Conservation (phyloP, 1,140 invertebrate genomes). For the Drosophila ironensis region DNA sequence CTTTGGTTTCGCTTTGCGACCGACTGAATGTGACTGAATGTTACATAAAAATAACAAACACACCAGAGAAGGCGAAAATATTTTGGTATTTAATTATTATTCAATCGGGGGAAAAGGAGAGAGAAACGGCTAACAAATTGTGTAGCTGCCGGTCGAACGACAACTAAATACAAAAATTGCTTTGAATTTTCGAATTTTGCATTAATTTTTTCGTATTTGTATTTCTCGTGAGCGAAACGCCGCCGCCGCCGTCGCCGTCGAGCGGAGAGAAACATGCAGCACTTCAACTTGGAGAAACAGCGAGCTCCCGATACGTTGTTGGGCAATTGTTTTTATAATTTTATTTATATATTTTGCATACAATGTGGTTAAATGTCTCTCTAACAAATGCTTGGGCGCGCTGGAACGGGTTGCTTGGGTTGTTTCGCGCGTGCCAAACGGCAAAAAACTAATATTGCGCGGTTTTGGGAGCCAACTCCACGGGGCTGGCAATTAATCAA, state of each 20-base stretch:
- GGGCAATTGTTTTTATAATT: conserved; percentile 59
- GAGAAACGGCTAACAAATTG: conserved; percentile 45
- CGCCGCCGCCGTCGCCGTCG: neutral
- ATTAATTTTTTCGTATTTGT: conserved; percentile 44
- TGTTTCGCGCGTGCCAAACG: conserved; percentile 71
- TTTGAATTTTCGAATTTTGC: conserved; percentile 50
- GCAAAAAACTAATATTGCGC: conserved; percentile 62
- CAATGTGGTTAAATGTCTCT: conserved; percentile 7
- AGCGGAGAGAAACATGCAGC: conserved; percentile 62
- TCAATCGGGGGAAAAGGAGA: conserved; percentile 46
- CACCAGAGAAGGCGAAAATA: neutral
- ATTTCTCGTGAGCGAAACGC: no score
- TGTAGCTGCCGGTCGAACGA: conserved; percentile 43
- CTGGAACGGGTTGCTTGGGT: conserved; percentile 58
- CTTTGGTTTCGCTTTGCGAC: no score
- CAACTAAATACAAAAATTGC: conserved; percentile 53
- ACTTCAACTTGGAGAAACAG: conserved; percentile 52
- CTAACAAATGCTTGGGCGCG: conserved; percentile 33
- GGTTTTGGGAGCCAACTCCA: neutral
- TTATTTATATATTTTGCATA: conserved; percentile 38
- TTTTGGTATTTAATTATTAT: conserved; percentile 64
- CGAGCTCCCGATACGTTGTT: conserved; percentile 42
- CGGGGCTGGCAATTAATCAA: conserved; percentile 58
- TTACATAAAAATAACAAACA: conserved; percentile 57
- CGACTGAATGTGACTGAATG: no score